phyloP scores from a whole-genome alignment of 2,797 vertebrate species.

The Cuniculus paca region DNA sequence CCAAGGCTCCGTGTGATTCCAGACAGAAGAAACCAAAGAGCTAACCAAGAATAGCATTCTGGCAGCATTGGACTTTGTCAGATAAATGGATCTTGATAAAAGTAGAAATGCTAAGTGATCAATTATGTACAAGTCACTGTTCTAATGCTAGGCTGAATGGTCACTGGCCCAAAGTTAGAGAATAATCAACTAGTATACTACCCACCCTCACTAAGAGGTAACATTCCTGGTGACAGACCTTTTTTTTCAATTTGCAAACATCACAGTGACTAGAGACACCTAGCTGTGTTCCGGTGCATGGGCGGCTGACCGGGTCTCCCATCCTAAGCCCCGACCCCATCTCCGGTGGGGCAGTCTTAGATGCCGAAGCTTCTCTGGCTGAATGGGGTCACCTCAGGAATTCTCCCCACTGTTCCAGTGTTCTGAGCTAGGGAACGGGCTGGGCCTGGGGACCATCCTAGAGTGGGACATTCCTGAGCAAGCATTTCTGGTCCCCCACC shows the following conservation, averaged over 20 bases:
- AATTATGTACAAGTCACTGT: not conserved
- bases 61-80: not conserved
- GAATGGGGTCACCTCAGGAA: not conserved
- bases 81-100: not conserved
- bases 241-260: not conserved
- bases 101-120: not conserved
- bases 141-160: not conserved
- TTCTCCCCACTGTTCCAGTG: not conserved
- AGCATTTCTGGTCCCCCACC: rapidly evolving
- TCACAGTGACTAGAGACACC: not conserved
- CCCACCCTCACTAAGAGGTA: not conserved
- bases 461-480: not conserved
- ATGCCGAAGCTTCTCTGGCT: not conserved
- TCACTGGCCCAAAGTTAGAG: not conserved
- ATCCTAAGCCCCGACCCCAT: not conserved
- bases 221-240: not conserved
- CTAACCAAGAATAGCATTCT: rapidly evolving
- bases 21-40: not conserved
- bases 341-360: not conserved
- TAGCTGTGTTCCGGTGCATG: not conserved
- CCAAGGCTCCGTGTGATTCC: rapidly evolving
- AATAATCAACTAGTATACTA: too few relatives aligned
- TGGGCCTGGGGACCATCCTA: too few relatives aligned
- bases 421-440: not conserved
- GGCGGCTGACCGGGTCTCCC: not conserved